Evolutionary conservation across 1,140 invertebrate genomes (phyloP).

Genomic region (Eurytemora carolleeae): DNA sequence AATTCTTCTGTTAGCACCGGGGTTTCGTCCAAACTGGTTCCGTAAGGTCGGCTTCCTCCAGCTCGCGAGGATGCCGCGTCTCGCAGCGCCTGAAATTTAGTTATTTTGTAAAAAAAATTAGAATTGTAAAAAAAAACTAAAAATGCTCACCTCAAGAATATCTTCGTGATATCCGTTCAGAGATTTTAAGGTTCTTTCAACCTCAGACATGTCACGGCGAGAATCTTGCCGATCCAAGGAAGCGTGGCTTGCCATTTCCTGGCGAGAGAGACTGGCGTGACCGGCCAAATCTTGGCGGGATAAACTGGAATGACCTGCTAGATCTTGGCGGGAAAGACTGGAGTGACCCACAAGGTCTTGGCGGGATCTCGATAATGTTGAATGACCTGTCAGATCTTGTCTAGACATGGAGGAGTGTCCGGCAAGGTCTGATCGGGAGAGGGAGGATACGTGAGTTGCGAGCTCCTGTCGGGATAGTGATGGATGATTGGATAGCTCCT

Average conservation of each 20-base stretch:
- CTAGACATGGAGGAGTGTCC: background rate
- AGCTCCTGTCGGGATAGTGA: background rate
- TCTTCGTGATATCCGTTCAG: constrained; percentile 81
- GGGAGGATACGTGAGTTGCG: background rate
- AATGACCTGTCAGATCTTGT: background rate
- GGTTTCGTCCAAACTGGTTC: constrained; percentile 19
- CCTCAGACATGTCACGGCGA: constrained; percentile 30
- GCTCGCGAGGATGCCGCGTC: constrained; percentile 15
- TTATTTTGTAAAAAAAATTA: background rate
- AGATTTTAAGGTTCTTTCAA: constrained; percentile 59
- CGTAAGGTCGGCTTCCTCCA: constrained; percentile 20
- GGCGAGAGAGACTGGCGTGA: background rate
- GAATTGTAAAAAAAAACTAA: background rate
- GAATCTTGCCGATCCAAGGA: constrained; percentile 17
- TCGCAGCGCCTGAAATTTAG: constrained; percentile 4
- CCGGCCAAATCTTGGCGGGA: constrained; percentile 21
- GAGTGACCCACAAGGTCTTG: background rate
- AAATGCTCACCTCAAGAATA: constrained; percentile 46
- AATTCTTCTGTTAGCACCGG: constrained; percentile 18
- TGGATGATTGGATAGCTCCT: background rate
- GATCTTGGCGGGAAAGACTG: background rate
- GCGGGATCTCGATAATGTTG: background rate
- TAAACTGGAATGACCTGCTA: background rate
- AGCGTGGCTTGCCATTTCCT: background rate
- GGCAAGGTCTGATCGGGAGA: background rate